Conservation (phyloP, 2,888 invertebrate species). For the Megaustenia siamemsis region DNA sequence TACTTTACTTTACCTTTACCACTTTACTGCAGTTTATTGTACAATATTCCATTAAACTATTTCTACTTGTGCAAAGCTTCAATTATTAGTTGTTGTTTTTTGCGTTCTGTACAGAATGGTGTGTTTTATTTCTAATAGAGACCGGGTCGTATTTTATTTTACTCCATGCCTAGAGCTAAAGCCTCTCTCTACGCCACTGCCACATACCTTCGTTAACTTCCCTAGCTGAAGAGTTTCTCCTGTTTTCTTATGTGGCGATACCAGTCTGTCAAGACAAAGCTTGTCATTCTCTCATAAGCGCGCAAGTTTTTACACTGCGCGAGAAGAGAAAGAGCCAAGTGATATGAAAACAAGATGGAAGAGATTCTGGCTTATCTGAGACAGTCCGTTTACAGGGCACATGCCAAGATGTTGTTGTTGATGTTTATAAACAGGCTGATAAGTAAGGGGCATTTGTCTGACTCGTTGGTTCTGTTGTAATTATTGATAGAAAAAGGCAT, state of each 20-base stretch:
- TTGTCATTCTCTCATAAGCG: background rate
- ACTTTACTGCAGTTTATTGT: no score
- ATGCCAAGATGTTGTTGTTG: constrained; percentile 8
- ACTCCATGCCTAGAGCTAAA: no score
- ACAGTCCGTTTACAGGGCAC: background rate
- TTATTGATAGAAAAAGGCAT: background rate
- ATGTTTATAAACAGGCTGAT: constrained; percentile 11
- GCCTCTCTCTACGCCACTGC: no score
- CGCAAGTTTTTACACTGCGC: background rate
- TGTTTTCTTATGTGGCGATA: background rate
- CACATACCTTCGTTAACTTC: no score
- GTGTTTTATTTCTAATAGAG: no score
- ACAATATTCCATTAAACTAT: no score
- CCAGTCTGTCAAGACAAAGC: background rate
- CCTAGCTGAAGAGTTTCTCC: background rate
- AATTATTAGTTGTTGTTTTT: no score
- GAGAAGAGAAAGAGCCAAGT: background rate
- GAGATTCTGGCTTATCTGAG: background rate
- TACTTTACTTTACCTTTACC: no score
- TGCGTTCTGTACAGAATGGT: no score
- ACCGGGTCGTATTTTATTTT: no score
- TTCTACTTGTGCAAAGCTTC: no score
- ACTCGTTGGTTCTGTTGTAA: background rate
- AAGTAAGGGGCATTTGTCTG: background rate
- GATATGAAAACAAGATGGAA: constrained; percentile 6